These are phyloP conservation scores for Forficula auricularia DNA, from an alignment of 1,140 invertebrate species.

Conservation along the genomic window DNA sequence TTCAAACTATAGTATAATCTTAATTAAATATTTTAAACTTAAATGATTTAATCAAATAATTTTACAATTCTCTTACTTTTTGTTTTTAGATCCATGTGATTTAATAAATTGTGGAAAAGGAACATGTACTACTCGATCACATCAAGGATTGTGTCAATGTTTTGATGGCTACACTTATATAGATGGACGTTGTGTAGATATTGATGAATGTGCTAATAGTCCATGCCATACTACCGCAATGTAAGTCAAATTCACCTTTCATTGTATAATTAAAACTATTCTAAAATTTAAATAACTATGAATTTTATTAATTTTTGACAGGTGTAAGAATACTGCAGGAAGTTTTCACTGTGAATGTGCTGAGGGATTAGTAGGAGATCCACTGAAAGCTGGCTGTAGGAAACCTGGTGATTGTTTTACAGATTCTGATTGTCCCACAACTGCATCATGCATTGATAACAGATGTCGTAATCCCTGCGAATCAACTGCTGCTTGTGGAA, in stretches of 20 bases:
- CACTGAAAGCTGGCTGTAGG: constrained; percentile 43
- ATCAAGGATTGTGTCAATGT: constrained; percentile 55
- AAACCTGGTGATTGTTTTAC: constrained; percentile 62
- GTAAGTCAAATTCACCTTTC: constrained; percentile 22
- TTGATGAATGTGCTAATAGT: constrained; percentile 56
- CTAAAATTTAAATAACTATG: too few species aligned
- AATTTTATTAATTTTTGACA: too few species aligned
- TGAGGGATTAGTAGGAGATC: constrained; percentile 63
- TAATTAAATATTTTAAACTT: constrained; percentile 10
- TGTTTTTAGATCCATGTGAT: constrained; percentile 52
- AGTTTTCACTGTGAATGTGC: constrained; percentile 56
- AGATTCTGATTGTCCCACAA: constrained; percentile 58
- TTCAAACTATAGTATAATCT: too few species aligned
- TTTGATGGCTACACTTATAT: constrained; percentile 47
- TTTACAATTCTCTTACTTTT: constrained; percentile 10
- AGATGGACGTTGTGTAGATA: constrained; percentile 53
- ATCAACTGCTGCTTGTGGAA: constrained; percentile 42
- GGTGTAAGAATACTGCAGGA: constrained; percentile 58
- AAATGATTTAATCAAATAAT: constrained; percentile 8
- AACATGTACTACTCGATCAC: constrained; percentile 45
- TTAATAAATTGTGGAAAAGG: constrained; percentile 53
- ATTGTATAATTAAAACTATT: background rate
- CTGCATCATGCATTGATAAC: constrained; percentile 56
- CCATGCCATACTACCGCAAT: constrained; percentile 62
- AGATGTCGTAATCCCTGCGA: constrained; percentile 68